Evolutionary conservation across 1,140 invertebrate genomes (phyloP).

Genomic region (Aleiodes sp.): DNA sequence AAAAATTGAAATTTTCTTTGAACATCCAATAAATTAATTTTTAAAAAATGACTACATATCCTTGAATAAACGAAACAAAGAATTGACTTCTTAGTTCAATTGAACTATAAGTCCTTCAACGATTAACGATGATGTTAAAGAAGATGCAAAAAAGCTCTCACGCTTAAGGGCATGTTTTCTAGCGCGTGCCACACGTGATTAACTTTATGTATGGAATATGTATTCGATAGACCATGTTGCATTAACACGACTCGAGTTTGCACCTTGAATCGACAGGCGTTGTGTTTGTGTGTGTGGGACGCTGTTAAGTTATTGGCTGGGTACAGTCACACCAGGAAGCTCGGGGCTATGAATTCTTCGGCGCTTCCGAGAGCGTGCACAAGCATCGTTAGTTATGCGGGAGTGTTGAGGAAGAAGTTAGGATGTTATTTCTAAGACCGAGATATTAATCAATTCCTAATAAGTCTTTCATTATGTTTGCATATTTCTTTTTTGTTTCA

Average conservation of each 20-base stretch:
- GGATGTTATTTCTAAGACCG: not conserved
- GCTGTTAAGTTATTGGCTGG: not conserved
- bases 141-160: not conserved
- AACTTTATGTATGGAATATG: constrained; percentile 9
- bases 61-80: too few relatives aligned
- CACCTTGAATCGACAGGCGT: constrained; percentile 2
- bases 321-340: not conserved
- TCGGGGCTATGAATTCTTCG: constrained; percentile 1
- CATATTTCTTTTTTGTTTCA: too few relatives aligned
- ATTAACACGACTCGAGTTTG: constrained; percentile 4
- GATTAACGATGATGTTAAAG: constrained; percentile 26
- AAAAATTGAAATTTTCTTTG: too few relatives aligned
- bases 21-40: too few relatives aligned
- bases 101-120: too few relatives aligned
- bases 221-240: not conserved
- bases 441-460: not conserved
- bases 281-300: too few relatives aligned
- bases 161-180: constrained; percentile 9
- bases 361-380: not conserved
- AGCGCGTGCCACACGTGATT: constrained; percentile 15
- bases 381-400: not conserved
- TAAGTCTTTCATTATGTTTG: too few relatives aligned
- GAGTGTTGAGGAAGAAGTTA: constrained; percentile 3
- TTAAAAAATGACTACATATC: too few relatives aligned
- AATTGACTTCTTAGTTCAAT: too few relatives aligned